phyloP scores from a whole-genome alignment of 1,140 invertebrate species.

The Thaumetopoea pityocampa region DNA sequence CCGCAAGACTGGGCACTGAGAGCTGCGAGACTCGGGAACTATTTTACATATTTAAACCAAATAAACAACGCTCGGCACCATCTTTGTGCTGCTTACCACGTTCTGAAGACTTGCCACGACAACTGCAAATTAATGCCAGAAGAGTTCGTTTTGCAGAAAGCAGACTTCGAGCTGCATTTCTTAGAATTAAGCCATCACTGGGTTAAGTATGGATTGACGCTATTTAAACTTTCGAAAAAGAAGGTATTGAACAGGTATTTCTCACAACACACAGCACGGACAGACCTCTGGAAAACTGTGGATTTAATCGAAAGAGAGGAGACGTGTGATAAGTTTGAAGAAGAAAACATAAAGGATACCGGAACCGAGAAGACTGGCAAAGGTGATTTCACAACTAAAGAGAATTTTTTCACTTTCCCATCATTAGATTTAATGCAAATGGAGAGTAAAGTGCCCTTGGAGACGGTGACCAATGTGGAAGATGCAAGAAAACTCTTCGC shows the following conservation, averaged over 20 bases:
- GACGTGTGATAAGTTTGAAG: conserved; percentile 27
- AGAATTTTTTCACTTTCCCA: conserved; percentile 49
- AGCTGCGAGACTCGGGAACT: conserved; percentile 79
- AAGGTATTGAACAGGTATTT: conserved; percentile 60
- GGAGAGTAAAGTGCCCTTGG: conserved; percentile 43
- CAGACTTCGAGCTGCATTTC: conserved; percentile 73
- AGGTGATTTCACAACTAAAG: conserved; percentile 33
- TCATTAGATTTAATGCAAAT: conserved; percentile 54
- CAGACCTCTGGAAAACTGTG: conserved; percentile 53
- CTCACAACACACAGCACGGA: conserved; percentile 37
- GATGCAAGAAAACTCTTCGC: conserved; percentile 79
- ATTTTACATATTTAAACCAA: conserved; percentile 62
- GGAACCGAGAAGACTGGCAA: conserved; percentile 44
- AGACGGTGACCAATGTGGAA: conserved; percentile 52
- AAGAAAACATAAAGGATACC: conserved; percentile 46
- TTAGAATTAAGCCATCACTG: conserved; percentile 80
- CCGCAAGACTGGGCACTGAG: conserved; percentile 80
- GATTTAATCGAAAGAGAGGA: conserved; percentile 31
- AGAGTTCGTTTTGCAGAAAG: conserved; percentile 59
- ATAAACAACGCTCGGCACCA: conserved; percentile 77
- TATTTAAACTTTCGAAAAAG: conserved; percentile 77
- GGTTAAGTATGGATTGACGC: conserved; percentile 79
- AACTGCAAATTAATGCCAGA: conserved; percentile 61
- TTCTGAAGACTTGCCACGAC: conserved; percentile 70
- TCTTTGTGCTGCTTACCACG: conserved; percentile 73